phyloP scores from a whole-genome alignment of 2,888 invertebrate genomes.

The Platypus cylindrus region DNA sequence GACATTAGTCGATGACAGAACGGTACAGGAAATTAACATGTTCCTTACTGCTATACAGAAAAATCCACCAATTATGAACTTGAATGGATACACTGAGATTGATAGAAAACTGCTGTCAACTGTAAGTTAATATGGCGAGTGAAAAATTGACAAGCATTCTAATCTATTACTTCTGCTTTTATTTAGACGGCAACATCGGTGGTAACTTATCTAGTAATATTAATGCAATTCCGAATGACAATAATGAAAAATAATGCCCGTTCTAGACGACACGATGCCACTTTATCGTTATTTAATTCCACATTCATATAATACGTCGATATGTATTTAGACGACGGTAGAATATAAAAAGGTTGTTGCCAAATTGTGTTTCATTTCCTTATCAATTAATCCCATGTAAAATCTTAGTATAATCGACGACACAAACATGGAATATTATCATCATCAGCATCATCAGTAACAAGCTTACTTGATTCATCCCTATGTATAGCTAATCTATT shows the following conservation, averaged over 20 bases:
- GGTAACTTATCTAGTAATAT: slow-evolving; percentile 58
- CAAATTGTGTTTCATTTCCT: too few relatives aligned
- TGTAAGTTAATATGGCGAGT: slow-evolving; percentile 33
- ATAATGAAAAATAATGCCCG: slow-evolving; percentile 43
- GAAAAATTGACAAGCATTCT: neutral
- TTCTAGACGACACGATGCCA: too few relatives aligned
- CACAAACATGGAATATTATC: too few relatives aligned
- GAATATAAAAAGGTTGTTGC: too few relatives aligned
- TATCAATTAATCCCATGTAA: too few relatives aligned
- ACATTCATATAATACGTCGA: too few relatives aligned
- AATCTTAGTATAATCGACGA: too few relatives aligned
- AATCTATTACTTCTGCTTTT: slow-evolving; percentile 3
- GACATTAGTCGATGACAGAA: slow-evolving; percentile 46
- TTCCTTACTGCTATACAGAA: slow-evolving; percentile 59
- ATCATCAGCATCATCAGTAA: too few relatives aligned
- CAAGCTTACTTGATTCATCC: too few relatives aligned
- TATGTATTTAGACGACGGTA: too few relatives aligned
- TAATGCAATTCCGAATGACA: slow-evolving; percentile 59
- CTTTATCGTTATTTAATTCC: too few relatives aligned
- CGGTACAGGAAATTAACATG: slow-evolving; percentile 59
- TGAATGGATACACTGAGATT: slow-evolving; percentile 59
- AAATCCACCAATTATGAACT: slow-evolving; percentile 63
- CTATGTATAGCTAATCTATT: too few relatives aligned
- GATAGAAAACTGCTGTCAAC: slow-evolving; percentile 55
- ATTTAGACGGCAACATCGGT: slow-evolving; percentile 54